Percentiles rank a stretch among this genome's conserved stretches.
Evolutionary conservation across 2,797 vertebrate species (phyloP).

Genomic region (Cossypha niveicapilla): DNA sequence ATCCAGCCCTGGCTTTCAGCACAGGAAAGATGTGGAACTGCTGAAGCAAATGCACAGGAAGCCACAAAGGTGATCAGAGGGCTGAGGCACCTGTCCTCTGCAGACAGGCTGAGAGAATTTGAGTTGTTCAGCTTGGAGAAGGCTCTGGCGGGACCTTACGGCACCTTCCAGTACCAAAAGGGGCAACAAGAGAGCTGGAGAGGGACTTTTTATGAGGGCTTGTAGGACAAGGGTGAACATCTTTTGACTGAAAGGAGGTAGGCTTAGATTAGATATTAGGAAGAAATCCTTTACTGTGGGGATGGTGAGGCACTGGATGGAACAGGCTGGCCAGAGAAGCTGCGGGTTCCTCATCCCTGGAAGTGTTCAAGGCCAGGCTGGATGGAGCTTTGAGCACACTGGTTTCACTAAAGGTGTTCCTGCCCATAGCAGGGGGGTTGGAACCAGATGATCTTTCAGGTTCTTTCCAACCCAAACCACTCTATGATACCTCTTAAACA

Average conservation of each 20-base stretch:
- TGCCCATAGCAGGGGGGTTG: background rate
- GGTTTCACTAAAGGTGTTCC: background rate
- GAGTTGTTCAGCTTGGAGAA: background rate
- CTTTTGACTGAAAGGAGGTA: background rate
- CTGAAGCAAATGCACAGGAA: background rate
- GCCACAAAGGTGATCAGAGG: background rate
- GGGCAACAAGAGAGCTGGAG: background rate
- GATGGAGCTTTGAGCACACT: background rate
- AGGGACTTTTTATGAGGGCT: background rate
- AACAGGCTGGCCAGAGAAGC: background rate
- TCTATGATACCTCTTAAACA: background rate
- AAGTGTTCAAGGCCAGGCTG: background rate
- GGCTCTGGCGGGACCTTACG: background rate
- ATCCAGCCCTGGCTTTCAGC: background rate
- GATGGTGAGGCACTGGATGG: background rate
- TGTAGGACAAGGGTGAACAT: background rate
- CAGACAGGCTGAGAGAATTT: background rate
- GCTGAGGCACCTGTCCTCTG: background rate
- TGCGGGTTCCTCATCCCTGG: accelerated
- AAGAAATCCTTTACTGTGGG: background rate
- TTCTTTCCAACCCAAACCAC: background rate
- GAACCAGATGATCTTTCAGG: background rate
- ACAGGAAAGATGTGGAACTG: background rate
- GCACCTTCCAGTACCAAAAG: background rate
- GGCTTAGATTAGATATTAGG: background rate